These are phyloP conservation scores for Ianthella basta DNA, from an alignment of 37 sponge, comb jelly and placozoan species.

Conservation along the genomic window DNA sequence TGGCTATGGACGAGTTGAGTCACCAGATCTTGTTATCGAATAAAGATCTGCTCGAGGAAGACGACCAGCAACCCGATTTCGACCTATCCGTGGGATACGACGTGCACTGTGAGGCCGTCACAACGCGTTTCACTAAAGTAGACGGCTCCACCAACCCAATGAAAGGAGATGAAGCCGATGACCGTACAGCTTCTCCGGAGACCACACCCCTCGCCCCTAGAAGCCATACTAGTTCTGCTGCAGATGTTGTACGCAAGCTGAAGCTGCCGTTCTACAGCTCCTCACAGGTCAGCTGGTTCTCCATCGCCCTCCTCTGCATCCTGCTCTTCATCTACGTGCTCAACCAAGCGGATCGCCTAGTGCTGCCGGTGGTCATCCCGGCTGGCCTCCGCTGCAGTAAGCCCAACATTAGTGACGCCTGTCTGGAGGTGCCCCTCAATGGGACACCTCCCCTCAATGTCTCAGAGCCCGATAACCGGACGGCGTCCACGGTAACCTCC, in stretches of 20 bases:
- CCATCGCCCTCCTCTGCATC: conserved; percentile 60
- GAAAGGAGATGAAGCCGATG: neutral
- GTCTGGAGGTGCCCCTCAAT: neutral
- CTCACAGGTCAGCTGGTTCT: conserved; percentile 57
- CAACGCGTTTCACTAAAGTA: neutral
- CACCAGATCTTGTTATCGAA: neutral
- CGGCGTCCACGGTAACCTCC: neutral
- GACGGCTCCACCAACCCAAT: neutral
- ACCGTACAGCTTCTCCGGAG: neutral
- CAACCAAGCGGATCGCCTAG: conserved; percentile 87
- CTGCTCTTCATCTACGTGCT: conserved; percentile 75
- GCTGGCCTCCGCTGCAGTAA: conserved; percentile 70
- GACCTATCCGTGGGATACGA: neutral
- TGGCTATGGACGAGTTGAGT: neutral
- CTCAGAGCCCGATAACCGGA: neutral
- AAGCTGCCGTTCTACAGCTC: conserved; percentile 36
- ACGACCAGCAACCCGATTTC: neutral
- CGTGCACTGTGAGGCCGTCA: neutral
- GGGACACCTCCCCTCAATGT: too few relatives aligned
- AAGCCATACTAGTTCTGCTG: neutral
- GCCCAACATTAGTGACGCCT: neutral
- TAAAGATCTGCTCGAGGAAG: neutral
- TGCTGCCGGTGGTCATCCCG: conserved; percentile 83
- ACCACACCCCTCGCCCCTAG: neutral
- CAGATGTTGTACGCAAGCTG: neutral